A percentile compares a stretch with the other conserved stretches of the same genome.
Evolutionary conservation across 92 coral and sea anemone genomes (phyloP).

Genomic region (Bergia puertoricense): DNA sequence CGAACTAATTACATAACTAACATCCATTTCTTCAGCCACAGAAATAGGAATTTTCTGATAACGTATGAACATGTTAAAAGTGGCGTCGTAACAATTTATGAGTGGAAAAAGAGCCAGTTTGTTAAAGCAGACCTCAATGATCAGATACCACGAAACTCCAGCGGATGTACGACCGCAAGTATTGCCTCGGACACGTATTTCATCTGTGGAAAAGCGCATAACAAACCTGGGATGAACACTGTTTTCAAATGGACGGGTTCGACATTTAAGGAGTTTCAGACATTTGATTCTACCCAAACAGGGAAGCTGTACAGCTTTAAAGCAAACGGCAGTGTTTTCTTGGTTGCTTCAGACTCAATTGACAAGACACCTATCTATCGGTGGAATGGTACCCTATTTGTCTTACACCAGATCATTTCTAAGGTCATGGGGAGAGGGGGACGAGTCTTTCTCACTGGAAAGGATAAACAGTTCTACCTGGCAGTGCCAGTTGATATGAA

Average conservation of each 20-base stretch:
- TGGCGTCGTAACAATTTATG: background rate
- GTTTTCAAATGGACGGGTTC: constrained; percentile 12
- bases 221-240: background rate
- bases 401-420: background rate
- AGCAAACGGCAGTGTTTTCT: constrained; percentile 14
- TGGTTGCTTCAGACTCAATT: background rate
- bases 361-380: background rate
- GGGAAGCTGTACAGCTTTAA: background rate
- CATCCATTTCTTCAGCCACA: constrained; percentile 5
- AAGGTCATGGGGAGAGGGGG: background rate
- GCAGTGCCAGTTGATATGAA: background rate
- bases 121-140: background rate
- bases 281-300: background rate
- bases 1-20: background rate
- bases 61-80: background rate
- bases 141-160: background rate
- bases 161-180: background rate
- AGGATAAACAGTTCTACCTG: background rate
- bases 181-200: constrained; percentile 16
- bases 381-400: constrained; percentile 16
- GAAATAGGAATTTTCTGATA: background rate
- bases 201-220: background rate
- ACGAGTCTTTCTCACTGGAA: background rate
- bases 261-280: background rate
- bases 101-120: constrained; percentile 6